Evolutionary conservation across 2,797 vertebrate species (phyloP), one percentile per base, ranked within the genome.

Genomic region (Pipistrellus pygmaeus): DNA sequence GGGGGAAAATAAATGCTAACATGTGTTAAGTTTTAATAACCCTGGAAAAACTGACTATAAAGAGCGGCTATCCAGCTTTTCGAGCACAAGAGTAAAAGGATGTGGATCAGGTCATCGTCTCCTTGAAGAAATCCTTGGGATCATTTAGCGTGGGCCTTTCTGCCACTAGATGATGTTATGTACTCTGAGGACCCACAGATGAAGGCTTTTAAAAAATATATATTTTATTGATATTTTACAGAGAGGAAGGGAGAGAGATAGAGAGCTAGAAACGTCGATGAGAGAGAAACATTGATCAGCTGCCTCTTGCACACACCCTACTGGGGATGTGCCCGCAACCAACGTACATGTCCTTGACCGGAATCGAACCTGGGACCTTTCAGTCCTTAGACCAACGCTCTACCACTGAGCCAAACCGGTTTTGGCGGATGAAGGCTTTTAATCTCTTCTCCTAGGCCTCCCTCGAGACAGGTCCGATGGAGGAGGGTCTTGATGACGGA

Each of bases 11-110:
- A 66, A 84, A 46, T 27, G 30, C 13, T 93, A 81, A 88, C 81
- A 85, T 51, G 44, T 71, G 46, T 80, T 85, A 53, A 46, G 71
- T 57, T 83, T 83, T 72, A 62, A 94, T 62, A 86, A 78, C 68
- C n/a, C 44, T 60, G 71, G 35, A 66, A 55, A 71, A 90, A 20
- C 66, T 84, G 88, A 88, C 2, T 17, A 13, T 64, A 38, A 88
- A 71, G 41, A 86, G 14, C 44, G 60, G 73, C 48, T 92, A 75
- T 32, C 44, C 6, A 57, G 72, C 38, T 84, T 94, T 55, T 46
- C 41, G n/a, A 92, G 35, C 82, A 30, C 25, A 71, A 53, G 66
- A 85, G 60, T 25, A 83, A 92, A 51, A 88, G 35, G 38, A 86
- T 73, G 46, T 78, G 48, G 25, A 13, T 23, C 23, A 72, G 15